Percentiles rank a stretch among this genome's conserved stretches.
Conservation (phyloP, 2,888 invertebrate genomes). For the Ptychoptera albimana region DNA sequence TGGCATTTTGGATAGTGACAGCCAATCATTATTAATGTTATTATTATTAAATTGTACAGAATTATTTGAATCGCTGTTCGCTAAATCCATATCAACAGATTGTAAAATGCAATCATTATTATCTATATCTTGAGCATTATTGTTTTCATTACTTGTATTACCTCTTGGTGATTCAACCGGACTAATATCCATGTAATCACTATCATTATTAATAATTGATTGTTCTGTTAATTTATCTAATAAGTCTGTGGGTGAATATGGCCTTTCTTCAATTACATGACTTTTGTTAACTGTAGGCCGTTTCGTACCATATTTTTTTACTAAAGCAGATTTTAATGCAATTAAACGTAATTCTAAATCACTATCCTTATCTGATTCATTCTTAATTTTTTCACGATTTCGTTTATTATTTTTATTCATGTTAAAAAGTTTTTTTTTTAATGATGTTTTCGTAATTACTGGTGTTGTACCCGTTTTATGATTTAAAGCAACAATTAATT, state of each 20-base stretch:
- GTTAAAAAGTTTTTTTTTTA: neutral
- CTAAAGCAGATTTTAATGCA: constrained; percentile 27
- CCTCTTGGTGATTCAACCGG: constrained; percentile 22
- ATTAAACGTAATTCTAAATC: constrained; percentile 23
- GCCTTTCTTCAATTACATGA: constrained; percentile 14
- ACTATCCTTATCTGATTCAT: too few relatives aligned
- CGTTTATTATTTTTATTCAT: neutral
- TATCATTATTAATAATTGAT: neutral
- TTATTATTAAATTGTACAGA: neutral
- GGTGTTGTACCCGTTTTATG: neutral
- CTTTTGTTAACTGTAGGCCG: constrained; percentile 17
- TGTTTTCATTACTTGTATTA: neutral
- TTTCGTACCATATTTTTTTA: constrained; percentile 24
- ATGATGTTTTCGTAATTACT: neutral
- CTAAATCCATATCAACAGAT: constrained; percentile 29
- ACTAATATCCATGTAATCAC: constrained; percentile 22
- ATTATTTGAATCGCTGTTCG: constrained; percentile 21
- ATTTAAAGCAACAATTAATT: neutral
- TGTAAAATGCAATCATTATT: constrained; percentile 10
- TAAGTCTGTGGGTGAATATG: constrained; percentile 30
- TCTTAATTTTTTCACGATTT: too few relatives aligned
- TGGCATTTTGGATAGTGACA: neutral
- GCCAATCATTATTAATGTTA: neutral
- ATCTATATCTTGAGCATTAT: neutral
- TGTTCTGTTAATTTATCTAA: constrained; percentile 6